Conservation (phyloP, 2,113 vertebrate species). For the Zingel zingel region DNA sequence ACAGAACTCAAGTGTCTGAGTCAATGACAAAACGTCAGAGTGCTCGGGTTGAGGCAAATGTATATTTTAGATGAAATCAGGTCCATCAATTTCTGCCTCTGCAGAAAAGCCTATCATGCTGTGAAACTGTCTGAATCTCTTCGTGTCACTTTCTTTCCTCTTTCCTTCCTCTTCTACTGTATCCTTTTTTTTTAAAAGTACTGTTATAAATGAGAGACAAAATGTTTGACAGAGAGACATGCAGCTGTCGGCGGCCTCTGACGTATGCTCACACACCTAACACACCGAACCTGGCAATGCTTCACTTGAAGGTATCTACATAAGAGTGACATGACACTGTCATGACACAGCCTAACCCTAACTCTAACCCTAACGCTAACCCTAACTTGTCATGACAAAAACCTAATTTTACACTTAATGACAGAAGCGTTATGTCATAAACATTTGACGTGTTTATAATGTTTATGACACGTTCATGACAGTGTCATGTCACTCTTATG, state of each 20-base stretch:
- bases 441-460: too few species aligned
- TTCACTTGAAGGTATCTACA: too few species aligned
- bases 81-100: background rate
- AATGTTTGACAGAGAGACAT: background rate
- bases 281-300: too few species aligned
- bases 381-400: too few species aligned
- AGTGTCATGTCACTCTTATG: too few species aligned
- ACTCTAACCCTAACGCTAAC: too few species aligned
- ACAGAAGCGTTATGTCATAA: too few species aligned
- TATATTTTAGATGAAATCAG: slow-evolving; percentile 32
- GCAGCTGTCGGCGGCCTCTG: background rate
- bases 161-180: background rate
- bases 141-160: background rate
- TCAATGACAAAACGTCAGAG: slow-evolving; percentile 26
- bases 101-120: background rate
- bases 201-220: background rate
- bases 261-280: too few species aligned
- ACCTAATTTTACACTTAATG: too few species aligned
- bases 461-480: too few species aligned
- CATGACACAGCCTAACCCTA: too few species aligned
- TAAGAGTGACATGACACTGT: too few species aligned
- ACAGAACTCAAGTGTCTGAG: slow-evolving; percentile 19
- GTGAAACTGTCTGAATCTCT: slow-evolving; percentile 23
- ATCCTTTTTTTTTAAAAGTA: slow-evolving; percentile 1
- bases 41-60: slow-evolving; percentile 9